phyloP scores from a whole-genome alignment of 2,888 invertebrate species.

The Polia nebulosa region DNA sequence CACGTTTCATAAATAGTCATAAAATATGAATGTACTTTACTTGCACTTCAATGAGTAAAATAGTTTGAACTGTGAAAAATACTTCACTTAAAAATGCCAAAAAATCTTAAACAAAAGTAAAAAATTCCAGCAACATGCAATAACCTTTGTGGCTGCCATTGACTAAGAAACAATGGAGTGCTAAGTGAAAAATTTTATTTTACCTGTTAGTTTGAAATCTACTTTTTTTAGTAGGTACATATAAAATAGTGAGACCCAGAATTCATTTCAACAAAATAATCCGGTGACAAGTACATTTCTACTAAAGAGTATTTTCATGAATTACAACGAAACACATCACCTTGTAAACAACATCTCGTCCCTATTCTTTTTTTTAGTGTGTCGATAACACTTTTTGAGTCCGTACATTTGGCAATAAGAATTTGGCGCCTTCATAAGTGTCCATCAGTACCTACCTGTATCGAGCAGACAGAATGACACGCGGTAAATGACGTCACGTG shows the following conservation, averaged over 20 bases:
- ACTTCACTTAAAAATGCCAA: slow-evolving; percentile 39
- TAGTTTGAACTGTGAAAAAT: slow-evolving; percentile 17
- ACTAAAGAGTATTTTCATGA: too few relatives aligned
- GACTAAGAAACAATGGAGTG: slow-evolving; percentile 34
- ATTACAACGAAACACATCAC: too few relatives aligned
- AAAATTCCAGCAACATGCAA: slow-evolving; percentile 29
- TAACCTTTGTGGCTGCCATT: slow-evolving; percentile 26
- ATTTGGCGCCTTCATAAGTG: neutral
- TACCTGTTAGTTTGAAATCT: too few relatives aligned
- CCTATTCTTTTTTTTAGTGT: too few relatives aligned
- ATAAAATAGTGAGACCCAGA: too few relatives aligned
- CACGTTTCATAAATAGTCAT: slow-evolving; percentile 32
- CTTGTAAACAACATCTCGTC: neutral
- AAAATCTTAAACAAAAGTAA: slow-evolving; percentile 35
- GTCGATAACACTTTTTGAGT: too few relatives aligned
- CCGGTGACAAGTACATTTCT: too few relatives aligned
- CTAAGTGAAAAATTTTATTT: neutral
- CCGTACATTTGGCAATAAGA: neutral
- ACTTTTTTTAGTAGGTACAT: too few relatives aligned
- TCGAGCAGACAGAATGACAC: too few relatives aligned
- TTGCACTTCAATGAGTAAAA: slow-evolving; percentile 6
- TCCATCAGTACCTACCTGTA: too few relatives aligned
- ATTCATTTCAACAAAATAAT: too few relatives aligned
- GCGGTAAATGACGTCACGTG: too few relatives aligned
- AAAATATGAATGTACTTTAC: slow-evolving; percentile 24